Base-by-base conservation (phyloP, 2,113 vertebrate species). In the Notarius quadriscutis region DNA sequence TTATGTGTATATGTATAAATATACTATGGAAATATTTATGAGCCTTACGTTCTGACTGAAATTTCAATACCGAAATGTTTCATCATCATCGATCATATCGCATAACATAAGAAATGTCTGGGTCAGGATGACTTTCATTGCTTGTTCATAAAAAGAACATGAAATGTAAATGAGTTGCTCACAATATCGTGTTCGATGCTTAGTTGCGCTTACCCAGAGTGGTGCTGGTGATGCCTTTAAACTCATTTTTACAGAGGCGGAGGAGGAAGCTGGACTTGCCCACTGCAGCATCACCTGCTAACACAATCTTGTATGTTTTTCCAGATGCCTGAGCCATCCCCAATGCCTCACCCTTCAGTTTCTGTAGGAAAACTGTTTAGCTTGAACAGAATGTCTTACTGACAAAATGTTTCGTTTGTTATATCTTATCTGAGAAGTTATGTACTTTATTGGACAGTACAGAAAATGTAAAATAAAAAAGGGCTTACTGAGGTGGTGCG, bases 161-260 rank as follows among this genome's bases (percentile, higher is more conserved):
- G 11, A 41, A 72, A 41, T 41, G 17, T 72, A 72, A 41, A 72
- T 7, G 69, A 48, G 14, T 41, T 34, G 30, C 11, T 67, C 65
- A 27, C 63, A 71, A 18, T 34, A 15, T 17, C 75, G 7, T n/a
- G n/a, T 69, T 14, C 25, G 41, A 22, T 53, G 15, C 8, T 18
- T 11, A 30, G 72, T 20, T n/a, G 58, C 0, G 41, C 93, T 86
- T 95, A 99, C 97, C 97, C 8, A 99, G 91, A 7, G 97, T 99
- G 27, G 97, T 94, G 86, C 96, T 96, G 84, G 95, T 96, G 89
- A 96, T 96, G 63, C 96, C 92, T 90, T 95, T 96, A 92, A 99
- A 99, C 92, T 99, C 97, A 27, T 99, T 99, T 95, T 98, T 99
- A 95, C 97, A 99, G 88, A 99, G 96, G 51, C 98, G 96, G 83